Evolutionary conservation across 1,140 invertebrate genomes (phyloP), one percentile per base, ranked within the genome.

Genomic region (Latrodectus geometricus): DNA sequence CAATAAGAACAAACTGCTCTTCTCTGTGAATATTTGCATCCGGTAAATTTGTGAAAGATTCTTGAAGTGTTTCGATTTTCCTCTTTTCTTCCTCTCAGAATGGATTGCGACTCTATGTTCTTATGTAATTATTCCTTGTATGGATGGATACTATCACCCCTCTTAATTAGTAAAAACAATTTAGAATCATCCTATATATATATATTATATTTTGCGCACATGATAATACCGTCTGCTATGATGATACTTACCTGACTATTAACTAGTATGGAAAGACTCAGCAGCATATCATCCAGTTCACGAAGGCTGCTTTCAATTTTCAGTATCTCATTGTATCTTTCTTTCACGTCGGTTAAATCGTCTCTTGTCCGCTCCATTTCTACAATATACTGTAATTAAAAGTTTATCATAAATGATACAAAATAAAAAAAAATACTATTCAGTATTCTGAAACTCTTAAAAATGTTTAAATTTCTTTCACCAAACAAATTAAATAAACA

Each of bases 321-420:
- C 52, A 86, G 21, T 11, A 86, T 35, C 49, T 86, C 74, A 12
- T 35, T 54, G 52, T 74, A 86, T 21, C 83, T 54, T 49, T 86
- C 49, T 17, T 86, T 86, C 8, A 86, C 83, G 5, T 86, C 83
- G 15, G 75, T 78, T 14, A 86, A 50, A 52, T 86, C 83, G 56
- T 86, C 83, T 77, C 83, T 70, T 9, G 83, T 61, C 56, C 75
- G 66, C 56, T 86, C 83, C 9, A 86, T 73, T 61, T 86, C 74
- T 48, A 86, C 68, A 20, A 86, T 86, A 20, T 86, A 86, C 83
- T 86, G 49, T 12, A 77, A 77, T 21, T 8, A 54, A n/a, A 54
- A 15, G 15, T 14, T 23, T 23, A 48, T 49, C 14, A 69, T 14
- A 61, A 61, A 61, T 61, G 17, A 61, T 4, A 11, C 17, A 8